Percentiles rank a stretch among this genome's conserved stretches.
Evolutionary conservation across 2,888 invertebrate genomes (phyloP).

Genomic region (Apomyelois bistriatella): DNA sequence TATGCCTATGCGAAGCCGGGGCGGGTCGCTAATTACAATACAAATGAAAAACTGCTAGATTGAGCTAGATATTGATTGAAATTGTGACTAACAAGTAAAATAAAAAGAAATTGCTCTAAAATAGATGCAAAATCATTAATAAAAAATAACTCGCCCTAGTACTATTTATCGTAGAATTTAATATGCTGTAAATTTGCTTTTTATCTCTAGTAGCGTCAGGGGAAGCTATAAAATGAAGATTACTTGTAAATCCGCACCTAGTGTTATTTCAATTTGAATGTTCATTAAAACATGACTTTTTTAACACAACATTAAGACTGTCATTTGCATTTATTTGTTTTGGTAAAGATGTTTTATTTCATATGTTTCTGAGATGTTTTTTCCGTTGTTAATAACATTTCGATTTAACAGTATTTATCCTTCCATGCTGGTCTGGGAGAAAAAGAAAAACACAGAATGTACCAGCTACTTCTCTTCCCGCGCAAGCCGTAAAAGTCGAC

Average conservation of each 20-base stretch:
- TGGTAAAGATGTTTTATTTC: background rate
- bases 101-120: background rate
- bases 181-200: background rate
- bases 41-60: too few species aligned
- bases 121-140: too few species aligned
- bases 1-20: too few species aligned
- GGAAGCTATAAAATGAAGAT: background rate
- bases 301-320: background rate
- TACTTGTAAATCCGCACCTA: background rate
- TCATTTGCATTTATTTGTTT: constrained; percentile 13
- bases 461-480: too few species aligned
- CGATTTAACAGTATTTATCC: too few species aligned
- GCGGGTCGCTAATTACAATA: too few species aligned
- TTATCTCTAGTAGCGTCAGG: background rate
- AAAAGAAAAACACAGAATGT: too few species aligned
- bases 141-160: background rate
- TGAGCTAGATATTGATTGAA: too few species aligned
- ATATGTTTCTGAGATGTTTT: constrained; percentile 4
- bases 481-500: too few species aligned
- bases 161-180: background rate
- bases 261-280: constrained; percentile 9
- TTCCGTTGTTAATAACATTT: background rate
- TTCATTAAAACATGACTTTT: constrained; percentile 7
- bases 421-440: too few species aligned
- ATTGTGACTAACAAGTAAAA: too few species aligned